Percentiles rank a stretch among this genome's conserved stretches.
Conservation (phyloP, 2,113 vertebrate genomes). For the Rhinoderma darwinii region DNA sequence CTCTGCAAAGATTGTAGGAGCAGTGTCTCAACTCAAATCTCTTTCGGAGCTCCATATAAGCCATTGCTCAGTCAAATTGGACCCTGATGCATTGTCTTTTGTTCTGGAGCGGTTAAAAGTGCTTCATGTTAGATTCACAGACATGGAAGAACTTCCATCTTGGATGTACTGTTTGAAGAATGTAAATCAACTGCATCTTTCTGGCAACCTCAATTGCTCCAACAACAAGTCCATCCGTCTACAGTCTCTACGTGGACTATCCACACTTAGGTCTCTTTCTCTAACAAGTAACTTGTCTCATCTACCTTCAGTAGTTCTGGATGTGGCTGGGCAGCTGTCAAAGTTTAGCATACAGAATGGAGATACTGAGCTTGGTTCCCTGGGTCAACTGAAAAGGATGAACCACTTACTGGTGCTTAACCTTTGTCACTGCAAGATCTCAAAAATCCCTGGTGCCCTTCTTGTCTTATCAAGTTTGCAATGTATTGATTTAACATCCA, state of each 20-base stretch:
- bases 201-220: constrained; percentile 70
- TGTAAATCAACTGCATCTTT: constrained; percentile 75
- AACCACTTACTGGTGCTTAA: constrained; percentile 68
- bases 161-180: constrained; percentile 75
- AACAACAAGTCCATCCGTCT: constrained; percentile 71
- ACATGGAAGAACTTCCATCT: constrained; percentile 71
- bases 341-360: constrained; percentile 75
- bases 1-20: constrained; percentile 71
- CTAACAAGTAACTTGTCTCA: constrained; percentile 70
- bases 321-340: constrained; percentile 69
- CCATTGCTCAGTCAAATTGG: constrained; percentile 72
- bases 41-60: constrained; percentile 76
- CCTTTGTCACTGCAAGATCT: constrained; percentile 75
- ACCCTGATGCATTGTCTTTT: constrained; percentile 69
- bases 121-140: constrained; percentile 71
- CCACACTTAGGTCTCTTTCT: constrained; percentile 70
- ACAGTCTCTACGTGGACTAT: constrained; percentile 71
- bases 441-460: constrained; percentile 73
- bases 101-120: constrained; percentile 73
- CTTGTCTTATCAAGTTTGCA: constrained; percentile 68
- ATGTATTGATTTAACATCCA: constrained; percentile 73
- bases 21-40: constrained; percentile 72
- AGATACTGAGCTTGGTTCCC: constrained; percentile 69
- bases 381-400: constrained; percentile 71
- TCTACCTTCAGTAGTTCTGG: constrained; percentile 71